Percentiles rank a stretch among this genome's conserved stretches.
phyloP scores from a whole-genome alignment of 2,797 vertebrate species.

The Pipistrellus kuhlii region DNA sequence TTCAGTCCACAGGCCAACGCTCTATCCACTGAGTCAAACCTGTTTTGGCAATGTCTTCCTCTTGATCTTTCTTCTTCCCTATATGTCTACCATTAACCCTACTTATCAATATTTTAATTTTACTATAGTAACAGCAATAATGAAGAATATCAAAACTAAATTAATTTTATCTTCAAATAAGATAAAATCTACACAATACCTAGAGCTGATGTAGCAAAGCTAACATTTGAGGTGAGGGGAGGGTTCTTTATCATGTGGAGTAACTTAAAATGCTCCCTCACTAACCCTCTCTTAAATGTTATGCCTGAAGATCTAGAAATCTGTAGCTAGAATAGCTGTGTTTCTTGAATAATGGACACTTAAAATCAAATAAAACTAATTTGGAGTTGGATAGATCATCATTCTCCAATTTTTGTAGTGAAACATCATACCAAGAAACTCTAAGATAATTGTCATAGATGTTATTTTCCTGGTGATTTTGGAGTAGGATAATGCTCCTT shows the following conservation, averaged over 20 bases:
- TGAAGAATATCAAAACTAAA: constrained; percentile 71
- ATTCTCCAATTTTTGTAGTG: constrained; percentile 31
- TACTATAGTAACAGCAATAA: constrained; percentile 83
- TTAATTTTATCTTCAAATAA: constrained; percentile 80
- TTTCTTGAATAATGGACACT: constrained; percentile 18
- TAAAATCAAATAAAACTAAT: constrained; percentile 64
- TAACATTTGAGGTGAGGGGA: constrained; percentile 14
- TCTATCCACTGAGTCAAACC: no score
- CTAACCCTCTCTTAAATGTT: constrained; percentile 10
- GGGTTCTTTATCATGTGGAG: constrained; percentile 44
- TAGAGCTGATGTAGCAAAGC: constrained; percentile 51
- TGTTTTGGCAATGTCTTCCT: constrained; percentile 76
- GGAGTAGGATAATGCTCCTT: constrained; percentile 52
- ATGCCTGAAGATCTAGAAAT: constrained; percentile 8
- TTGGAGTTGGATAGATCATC: constrained; percentile 56
- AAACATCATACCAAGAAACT: constrained; percentile 53
- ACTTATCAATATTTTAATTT: constrained; percentile 86
- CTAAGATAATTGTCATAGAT: constrained; percentile 42
- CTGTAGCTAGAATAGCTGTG: constrained; percentile 10
- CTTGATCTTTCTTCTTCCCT: constrained; percentile 78
- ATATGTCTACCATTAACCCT: constrained; percentile 84
- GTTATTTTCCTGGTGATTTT: constrained; percentile 27
- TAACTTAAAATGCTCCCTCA: constrained; percentile 59
- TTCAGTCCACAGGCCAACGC: no score
- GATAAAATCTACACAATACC: constrained; percentile 48